Conservation (phyloP, 2,113 vertebrate genomes). For the Lichenostomus cassidix region DNA sequence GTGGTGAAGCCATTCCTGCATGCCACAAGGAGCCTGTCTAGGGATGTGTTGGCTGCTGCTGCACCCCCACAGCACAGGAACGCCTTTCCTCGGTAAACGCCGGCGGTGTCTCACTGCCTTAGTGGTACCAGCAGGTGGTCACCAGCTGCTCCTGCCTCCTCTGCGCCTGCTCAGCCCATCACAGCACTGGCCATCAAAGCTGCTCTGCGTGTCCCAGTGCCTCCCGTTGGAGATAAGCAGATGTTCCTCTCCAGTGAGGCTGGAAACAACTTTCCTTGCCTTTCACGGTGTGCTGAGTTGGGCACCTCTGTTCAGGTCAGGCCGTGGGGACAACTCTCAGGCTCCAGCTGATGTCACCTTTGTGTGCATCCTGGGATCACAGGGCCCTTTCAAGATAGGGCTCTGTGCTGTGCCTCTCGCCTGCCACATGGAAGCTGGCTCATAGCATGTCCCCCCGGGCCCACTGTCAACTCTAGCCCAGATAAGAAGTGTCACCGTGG, state of each 20-base stretch:
- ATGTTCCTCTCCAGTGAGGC: background rate
- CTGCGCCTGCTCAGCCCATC: background rate
- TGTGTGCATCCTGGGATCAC: background rate
- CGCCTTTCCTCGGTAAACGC: background rate
- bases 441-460: accelerated
- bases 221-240: background rate
- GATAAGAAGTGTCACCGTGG: background rate
- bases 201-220: accelerated
- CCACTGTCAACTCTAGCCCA: slow-evolving; percentile 25
- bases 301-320: background rate
- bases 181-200: background rate
- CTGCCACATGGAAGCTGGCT: background rate
- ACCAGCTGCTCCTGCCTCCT: slow-evolving; percentile 26
- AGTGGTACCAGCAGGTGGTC: background rate
- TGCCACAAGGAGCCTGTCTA: background rate
- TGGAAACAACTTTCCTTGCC: background rate
- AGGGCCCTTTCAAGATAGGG: background rate
- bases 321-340: accelerated
- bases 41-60: background rate
- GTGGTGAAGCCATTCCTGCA: background rate
- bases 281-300: accelerated
- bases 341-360: background rate
- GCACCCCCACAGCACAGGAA: accelerated
- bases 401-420: background rate
- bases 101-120: background rate